A percentile compares a stretch with the other conserved stretches of the same genome.
phyloP scores from a whole-genome alignment of 2,797 vertebrate genomes.

The Falco concolor region DNA sequence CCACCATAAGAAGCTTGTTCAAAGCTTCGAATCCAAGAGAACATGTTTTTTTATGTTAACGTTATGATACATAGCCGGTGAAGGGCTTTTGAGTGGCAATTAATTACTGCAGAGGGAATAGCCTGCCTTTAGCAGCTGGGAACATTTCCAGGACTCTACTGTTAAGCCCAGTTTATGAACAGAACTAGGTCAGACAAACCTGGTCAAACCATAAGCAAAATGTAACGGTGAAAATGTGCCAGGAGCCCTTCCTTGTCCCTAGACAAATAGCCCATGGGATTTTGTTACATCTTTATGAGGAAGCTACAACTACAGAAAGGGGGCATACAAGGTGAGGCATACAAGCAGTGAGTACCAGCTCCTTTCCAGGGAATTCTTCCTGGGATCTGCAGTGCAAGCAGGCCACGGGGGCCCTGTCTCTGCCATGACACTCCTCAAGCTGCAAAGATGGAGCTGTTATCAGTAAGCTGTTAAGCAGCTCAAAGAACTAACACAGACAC shows the following conservation, averaged over 20 bases:
- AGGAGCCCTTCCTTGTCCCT: neutral
- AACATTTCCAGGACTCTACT: conserved; percentile 33
- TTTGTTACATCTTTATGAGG: neutral
- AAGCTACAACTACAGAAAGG: neutral
- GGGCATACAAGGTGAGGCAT: neutral
- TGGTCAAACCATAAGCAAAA: conserved; percentile 26
- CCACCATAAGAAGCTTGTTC: conserved; percentile 28
- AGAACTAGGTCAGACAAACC: conserved; percentile 60
- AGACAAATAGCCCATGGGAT: neutral
- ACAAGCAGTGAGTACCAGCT: neutral
- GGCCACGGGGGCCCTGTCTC: neutral
- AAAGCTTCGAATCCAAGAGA: conserved; percentile 24
- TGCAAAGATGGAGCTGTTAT: neutral
- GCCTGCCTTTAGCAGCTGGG: conserved; percentile 36
- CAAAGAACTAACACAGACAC: neutral
- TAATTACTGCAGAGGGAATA: conserved; percentile 53
- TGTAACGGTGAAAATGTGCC: neutral
- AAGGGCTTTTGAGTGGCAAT: conserved; percentile 41
- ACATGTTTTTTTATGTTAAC: neutral
- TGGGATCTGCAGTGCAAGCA: neutral
- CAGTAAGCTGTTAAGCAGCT: neutral
- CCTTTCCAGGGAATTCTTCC: neutral
- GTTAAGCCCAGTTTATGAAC: conserved; percentile 34
- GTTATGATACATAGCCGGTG: conserved; percentile 10
- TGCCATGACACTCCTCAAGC: neutral